Evolutionary conservation across 2,888 invertebrate species (phyloP).

Genomic region (Thereva nobilitata): DNA sequence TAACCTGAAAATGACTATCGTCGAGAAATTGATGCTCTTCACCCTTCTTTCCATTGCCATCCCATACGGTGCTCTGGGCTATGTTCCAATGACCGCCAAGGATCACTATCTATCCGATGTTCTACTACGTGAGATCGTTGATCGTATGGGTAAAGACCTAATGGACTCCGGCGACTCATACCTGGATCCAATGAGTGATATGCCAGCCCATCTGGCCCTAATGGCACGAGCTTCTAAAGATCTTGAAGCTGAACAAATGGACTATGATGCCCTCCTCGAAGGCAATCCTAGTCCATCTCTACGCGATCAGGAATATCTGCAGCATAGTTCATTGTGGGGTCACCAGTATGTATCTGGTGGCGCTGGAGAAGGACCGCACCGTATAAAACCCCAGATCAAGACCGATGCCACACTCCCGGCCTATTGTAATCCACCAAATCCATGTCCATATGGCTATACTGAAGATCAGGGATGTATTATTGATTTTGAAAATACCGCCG

Average conservation of each 20-base stretch:
- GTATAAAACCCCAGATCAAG: slow-evolving; percentile 70
- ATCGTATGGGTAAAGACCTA: slow-evolving; percentile 77
- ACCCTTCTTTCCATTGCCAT: slow-evolving; percentile 15
- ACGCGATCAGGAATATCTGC: slow-evolving; percentile 84
- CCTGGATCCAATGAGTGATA: slow-evolving; percentile 53
- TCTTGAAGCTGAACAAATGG: slow-evolving; percentile 66
- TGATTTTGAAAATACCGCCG: slow-evolving; percentile 92
- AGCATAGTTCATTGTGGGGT: slow-evolving; percentile 77
- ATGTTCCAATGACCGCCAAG: slow-evolving; percentile 52
- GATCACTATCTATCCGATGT: slow-evolving; percentile 72
- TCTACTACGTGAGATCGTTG: slow-evolving; percentile 75
- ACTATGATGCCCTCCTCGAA: slow-evolving; percentile 73
- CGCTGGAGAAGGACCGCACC: slow-evolving; percentile 67
- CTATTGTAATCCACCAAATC: slow-evolving; percentile 99
- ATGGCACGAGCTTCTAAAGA: slow-evolving; percentile 64
- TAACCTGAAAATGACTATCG: not conserved
- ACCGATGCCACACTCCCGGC: slow-evolving; percentile 92
- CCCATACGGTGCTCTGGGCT: slow-evolving; percentile 28
- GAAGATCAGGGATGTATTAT: slow-evolving; percentile 88
- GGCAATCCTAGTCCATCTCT: slow-evolving; percentile 76
- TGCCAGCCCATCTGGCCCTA: slow-evolving; percentile 53
- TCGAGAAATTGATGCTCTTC: slow-evolving; percentile 21
- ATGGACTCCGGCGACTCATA: slow-evolving; percentile 65
- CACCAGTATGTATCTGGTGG: slow-evolving; percentile 78
- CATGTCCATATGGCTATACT: slow-evolving; percentile 91